Percentiles rank a stretch among this genome's conserved stretches.
These are phyloP conservation scores for Coregonus ussuriensis DNA, from an alignment of 2,797 vertebrate species.

Conservation along the genomic window DNA sequence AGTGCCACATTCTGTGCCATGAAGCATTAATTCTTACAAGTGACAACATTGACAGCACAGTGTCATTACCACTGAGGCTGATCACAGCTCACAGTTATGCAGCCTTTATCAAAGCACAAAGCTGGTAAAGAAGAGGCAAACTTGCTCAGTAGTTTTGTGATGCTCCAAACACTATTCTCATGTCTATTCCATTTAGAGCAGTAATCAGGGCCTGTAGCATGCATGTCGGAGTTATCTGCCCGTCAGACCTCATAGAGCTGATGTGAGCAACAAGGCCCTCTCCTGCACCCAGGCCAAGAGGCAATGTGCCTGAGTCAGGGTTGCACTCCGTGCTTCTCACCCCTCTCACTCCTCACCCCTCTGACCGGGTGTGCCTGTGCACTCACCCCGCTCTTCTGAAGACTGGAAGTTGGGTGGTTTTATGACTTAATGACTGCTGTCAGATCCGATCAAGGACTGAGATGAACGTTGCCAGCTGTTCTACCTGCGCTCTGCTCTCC, in stretches of 20 bases:
- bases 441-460: slow-evolving; percentile 65
- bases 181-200: background rate
- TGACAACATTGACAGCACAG: background rate
- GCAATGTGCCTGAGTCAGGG: slow-evolving; percentile 29
- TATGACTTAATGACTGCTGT: slow-evolving; percentile 72
- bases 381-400: slow-evolving; percentile 57
- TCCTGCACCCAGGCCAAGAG: slow-evolving; percentile 11
- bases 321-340: slow-evolving; percentile 25
- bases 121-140: background rate
- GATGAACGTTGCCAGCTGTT: slow-evolving; percentile 73
- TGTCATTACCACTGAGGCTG: background rate
- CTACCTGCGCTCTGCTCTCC: slow-evolving; percentile 10
- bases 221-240: background rate
- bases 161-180: background rate
- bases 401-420: slow-evolving; percentile 65
- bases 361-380: slow-evolving; percentile 57
- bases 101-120: background rate
- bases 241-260: background rate
- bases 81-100: background rate
- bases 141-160: background rate
- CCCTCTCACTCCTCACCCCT: slow-evolving; percentile 28
- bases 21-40: background rate
- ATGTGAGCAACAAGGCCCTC: slow-evolving; percentile 14
- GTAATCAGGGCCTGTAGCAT: background rate
- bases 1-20: background rate